phyloP scores from a whole-genome alignment of 2,797 vertebrate species.

The Dermochelys coriacea region DNA sequence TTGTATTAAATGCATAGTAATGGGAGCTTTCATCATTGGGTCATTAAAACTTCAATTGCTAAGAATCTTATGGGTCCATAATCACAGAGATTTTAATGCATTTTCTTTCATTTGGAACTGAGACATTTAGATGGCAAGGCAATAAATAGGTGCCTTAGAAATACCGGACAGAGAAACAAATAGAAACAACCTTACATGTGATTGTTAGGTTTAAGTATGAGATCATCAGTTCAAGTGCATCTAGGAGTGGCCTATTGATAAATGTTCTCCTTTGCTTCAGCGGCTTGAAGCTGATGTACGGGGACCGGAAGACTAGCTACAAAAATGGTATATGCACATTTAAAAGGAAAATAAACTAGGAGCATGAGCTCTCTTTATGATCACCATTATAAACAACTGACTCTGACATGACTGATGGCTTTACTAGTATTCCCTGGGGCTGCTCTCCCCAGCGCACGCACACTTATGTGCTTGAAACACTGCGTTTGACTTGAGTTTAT shows the following conservation, averaged over 20 bases:
- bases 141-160: constrained; percentile 28
- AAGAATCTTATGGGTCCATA: not conserved
- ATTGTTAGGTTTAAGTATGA: constrained; percentile 60
- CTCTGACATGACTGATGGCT: constrained; percentile 22
- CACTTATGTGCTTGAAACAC: constrained; percentile 5
- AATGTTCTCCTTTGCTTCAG: constrained; percentile 58
- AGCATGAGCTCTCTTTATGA: constrained; percentile 41
- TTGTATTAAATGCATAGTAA: not conserved
- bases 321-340: constrained; percentile 55
- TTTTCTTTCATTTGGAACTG: constrained; percentile 36
- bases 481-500: constrained; percentile 6
- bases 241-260: constrained; percentile 55
- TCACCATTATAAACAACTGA: constrained; percentile 66
- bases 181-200: constrained; percentile 18
- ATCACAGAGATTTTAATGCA: constrained; percentile 35
- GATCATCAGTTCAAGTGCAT: constrained; percentile 61
- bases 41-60: not conserved
- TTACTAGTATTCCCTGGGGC: not conserved
- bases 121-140: constrained; percentile 22
- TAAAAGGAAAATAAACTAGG: constrained; percentile 36
- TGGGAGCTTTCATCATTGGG: not conserved
- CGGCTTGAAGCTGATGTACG: constrained; percentile 62
- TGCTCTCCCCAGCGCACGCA: not conserved
- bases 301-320: constrained; percentile 62
- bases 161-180: constrained; percentile 54